Conservation (phyloP, 2,113 vertebrate species). For the Physeter macrocephalus region DNA sequence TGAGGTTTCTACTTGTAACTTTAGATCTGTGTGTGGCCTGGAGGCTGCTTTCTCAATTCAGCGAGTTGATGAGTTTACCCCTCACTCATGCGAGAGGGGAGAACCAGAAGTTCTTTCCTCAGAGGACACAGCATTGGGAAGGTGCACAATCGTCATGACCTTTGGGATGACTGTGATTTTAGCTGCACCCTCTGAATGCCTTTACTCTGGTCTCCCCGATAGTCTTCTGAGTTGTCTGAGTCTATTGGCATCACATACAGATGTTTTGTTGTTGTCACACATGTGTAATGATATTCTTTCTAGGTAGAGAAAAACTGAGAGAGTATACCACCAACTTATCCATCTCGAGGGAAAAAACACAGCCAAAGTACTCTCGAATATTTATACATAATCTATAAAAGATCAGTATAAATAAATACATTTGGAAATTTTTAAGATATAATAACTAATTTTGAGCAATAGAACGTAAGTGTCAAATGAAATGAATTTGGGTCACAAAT, state of each 20-base stretch:
- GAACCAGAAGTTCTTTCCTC: neutral
- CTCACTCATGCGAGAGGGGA: neutral
- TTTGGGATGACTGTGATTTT: neutral
- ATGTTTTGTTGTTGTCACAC: neutral
- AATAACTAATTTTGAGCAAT: neutral
- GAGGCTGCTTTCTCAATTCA: neutral
- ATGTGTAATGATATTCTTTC: neutral
- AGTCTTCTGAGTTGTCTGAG: neutral
- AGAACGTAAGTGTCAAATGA: neutral
- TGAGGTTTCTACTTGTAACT: neutral
- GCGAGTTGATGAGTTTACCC: neutral
- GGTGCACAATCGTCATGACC: accelerated
- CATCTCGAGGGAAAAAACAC: neutral
- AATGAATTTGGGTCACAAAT: neutral
- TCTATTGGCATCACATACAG: neutral
- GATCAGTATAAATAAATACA: neutral
- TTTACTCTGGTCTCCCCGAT: neutral
- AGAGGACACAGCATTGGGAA: too few relatives aligned
- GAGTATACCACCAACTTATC: neutral
- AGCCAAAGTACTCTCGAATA: neutral
- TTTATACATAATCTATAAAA: neutral
- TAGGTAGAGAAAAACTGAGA: neutral
- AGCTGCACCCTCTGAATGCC: too few relatives aligned
- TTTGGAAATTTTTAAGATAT: neutral
- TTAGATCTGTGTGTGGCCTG: too few relatives aligned